Evolutionary conservation across 2,888 invertebrate genomes (phyloP).

Genomic region (Molorchus minor): DNA sequence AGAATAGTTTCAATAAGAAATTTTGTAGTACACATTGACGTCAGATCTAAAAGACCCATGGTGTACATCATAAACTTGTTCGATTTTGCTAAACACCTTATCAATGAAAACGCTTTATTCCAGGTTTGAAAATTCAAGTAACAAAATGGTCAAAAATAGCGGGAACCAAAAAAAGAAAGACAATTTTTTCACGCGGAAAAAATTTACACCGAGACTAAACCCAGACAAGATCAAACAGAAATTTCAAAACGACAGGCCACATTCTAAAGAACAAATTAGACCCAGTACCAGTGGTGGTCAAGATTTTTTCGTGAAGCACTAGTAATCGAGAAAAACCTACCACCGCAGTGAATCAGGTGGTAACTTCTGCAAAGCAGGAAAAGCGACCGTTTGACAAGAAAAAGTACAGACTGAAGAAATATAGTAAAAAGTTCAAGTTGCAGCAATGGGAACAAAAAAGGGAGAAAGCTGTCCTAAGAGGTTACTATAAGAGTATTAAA

Average conservation of each 20-base stretch:
- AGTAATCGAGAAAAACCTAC: conserved; percentile 12
- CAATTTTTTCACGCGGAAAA: conserved; percentile 30
- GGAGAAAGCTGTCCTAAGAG: conserved; percentile 67
- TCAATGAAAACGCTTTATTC: conserved; percentile 50
- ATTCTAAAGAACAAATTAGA: conserved; percentile 12
- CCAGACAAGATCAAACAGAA: conserved; percentile 12
- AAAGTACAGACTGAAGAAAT: conserved; percentile 72
- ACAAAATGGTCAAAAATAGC: conserved; percentile 16
- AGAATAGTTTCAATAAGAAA: too few species aligned
- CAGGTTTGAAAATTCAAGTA: conserved; percentile 36
- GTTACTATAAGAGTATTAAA: conserved; percentile 69
- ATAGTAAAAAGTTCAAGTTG: conserved; percentile 75
- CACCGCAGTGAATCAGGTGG: not conserved
- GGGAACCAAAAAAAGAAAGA: conserved; percentile 30
- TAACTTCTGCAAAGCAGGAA: not conserved
- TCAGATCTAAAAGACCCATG: too few species aligned
- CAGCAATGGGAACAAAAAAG: conserved; percentile 74
- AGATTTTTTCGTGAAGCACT: conserved; percentile 34
- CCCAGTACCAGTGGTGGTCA: conserved; percentile 22
- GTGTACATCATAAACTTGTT: too few species aligned
- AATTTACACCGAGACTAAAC: not conserved
- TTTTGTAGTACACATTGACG: too few species aligned
- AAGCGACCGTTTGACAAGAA: conserved; percentile 76
- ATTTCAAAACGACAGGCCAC: conserved; percentile 12
- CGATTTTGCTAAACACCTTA: too few species aligned